Base-by-base conservation (phyloP, 1,140 invertebrate species). In the Zaprionus africanus region DNA sequence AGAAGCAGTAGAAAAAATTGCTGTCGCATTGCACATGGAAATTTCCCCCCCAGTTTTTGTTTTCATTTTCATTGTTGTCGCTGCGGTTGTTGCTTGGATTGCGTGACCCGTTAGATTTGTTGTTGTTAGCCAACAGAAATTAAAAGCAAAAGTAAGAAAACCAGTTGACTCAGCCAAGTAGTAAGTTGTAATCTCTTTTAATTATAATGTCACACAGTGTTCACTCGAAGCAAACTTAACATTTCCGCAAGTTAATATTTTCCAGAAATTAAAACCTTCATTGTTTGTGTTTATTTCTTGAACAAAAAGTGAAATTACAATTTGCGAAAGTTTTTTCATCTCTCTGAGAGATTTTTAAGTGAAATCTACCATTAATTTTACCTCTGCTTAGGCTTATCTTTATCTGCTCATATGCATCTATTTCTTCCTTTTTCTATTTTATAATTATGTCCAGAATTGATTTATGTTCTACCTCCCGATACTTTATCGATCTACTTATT, bases 81-180 rank as follows among this genome's bases (percentile, higher is more conserved):
- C 12, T 36, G 28, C 31, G 5, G n/a, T 51, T 26, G 46, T 19
- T 72, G 38, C 38, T 41, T 13, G 13, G 13, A n/a, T 51, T 53
- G 73, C 73, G 67, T 70, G 73, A 70, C 66, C 61, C 43, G 41
- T 64, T 63, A 41, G 43, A 70, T 75, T 70, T 70, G 41, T 58
- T 58, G n/a, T 43, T 46, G 41, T 46, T 46, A 11, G 9, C 41
- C 22, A 19, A 12, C n/a, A 51, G 11, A 54, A n/a, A 69, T 19
- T 7, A 64, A 57, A 49, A 34, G 43, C 58, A 38, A 63, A 62
- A 26, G 43, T 49, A 62, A 46, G 41, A n/a, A 49, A 62, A 62
- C 26, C 22, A 41, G 31, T 57, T 63, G 36, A 70, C 22, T 70
- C 51, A 63, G 31, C 59, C 15, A 19, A 15, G 56, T 46, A 56